Evolutionary conservation across 2,113 vertebrate genomes (phyloP).

Genomic region (Psettodes erumei): DNA sequence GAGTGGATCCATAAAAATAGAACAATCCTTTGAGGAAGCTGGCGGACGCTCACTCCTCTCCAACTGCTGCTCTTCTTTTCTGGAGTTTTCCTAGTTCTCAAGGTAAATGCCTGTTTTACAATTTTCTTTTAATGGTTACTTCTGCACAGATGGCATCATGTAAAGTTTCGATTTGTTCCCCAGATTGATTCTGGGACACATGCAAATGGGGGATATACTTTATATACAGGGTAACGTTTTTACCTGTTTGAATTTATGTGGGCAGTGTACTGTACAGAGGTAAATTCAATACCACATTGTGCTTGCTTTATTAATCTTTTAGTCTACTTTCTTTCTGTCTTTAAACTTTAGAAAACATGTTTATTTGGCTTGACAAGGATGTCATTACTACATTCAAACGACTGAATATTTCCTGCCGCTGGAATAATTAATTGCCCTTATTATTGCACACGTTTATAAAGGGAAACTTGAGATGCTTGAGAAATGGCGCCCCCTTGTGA

Average conservation of each 20-base stretch:
- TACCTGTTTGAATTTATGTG: not conserved
- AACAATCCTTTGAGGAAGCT: conserved; percentile 39
- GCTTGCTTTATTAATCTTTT: too few relatives aligned
- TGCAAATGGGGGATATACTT: not conserved
- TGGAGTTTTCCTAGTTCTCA: conserved; percentile 14
- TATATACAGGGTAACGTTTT: not conserved
- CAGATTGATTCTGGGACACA: not conserved
- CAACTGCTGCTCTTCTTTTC: conserved; percentile 24
- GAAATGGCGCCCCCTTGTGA: conserved; percentile 55
- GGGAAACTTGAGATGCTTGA: not conserved
- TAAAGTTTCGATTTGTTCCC: not conserved
- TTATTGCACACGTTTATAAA: not conserved
- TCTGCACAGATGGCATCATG: not conserved
- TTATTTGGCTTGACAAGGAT: not conserved
- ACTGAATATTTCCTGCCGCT: not conserved
- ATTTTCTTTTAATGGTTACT: not conserved
- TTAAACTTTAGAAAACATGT: not conserved
- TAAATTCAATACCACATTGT: too few relatives aligned
- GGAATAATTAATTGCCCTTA: not conserved
- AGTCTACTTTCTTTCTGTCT: not conserved
- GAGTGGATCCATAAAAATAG: conserved; percentile 68
- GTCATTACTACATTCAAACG: not conserved
- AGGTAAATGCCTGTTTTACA: conserved; percentile 43
- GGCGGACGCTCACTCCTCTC: conserved; percentile 11
- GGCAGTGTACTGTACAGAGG: not conserved